A percentile compares a stretch with the other conserved stretches of the same genome.
Evolutionary conservation across 2,888 invertebrate genomes (phyloP).

Genomic region (Axea sp.): DNA sequence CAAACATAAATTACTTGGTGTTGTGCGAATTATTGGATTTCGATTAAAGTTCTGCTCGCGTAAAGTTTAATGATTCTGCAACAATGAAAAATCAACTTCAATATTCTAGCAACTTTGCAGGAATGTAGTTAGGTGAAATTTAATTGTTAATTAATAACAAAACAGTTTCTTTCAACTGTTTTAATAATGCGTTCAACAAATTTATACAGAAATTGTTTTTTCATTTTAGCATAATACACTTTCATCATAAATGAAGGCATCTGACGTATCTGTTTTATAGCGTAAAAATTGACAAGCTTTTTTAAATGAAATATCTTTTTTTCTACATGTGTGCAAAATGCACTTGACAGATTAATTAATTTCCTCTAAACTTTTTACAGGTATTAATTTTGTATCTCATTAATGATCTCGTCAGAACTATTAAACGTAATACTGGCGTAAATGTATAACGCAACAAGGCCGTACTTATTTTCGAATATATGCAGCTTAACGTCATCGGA

Average conservation of each 20-base stretch:
- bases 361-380: too few relatives aligned
- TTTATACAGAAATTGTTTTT: too few relatives aligned
- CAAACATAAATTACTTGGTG: conserved; percentile 16
- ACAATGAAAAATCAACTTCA: conserved; percentile 15
- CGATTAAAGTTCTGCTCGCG: conserved; percentile 11
- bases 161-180: neutral
- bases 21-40: conserved; percentile 22
- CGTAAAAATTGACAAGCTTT: too few relatives aligned
- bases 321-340: too few relatives aligned
- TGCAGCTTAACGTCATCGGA: conserved; percentile 22
- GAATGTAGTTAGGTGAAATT: conserved; percentile 2
- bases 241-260: too few relatives aligned
- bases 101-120: conserved; percentile 1
- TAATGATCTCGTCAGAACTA: too few relatives aligned
- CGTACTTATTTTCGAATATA: conserved; percentile 9
- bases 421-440: too few relatives aligned
- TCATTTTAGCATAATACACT: too few relatives aligned
- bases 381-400: too few relatives aligned
- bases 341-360: too few relatives aligned
- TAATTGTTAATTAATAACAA: conserved; percentile 3
- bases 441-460: neutral
- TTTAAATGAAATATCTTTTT: too few relatives aligned
- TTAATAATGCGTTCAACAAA: neutral
- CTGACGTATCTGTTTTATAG: too few relatives aligned
- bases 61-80: conserved; percentile 21